Base-by-base conservation (phyloP, 2,797 vertebrate genomes). In the Cercopithecus petaurista region DNA sequence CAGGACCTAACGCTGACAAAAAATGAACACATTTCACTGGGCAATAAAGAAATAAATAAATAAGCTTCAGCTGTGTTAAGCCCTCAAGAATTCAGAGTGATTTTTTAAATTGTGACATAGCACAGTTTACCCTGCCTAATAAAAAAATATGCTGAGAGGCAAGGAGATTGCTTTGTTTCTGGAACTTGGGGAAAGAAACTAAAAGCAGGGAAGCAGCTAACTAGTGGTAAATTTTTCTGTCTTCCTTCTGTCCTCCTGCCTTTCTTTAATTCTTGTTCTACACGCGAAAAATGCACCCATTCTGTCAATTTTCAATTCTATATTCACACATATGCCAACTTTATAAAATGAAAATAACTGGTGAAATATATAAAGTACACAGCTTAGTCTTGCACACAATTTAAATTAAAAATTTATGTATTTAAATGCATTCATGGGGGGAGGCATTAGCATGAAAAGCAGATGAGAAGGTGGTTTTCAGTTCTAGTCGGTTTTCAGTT, bases 301-400 rank as follows among this genome's bases (percentile, higher is more conserved):
- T 97, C 98, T 98, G 97, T 97, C 97, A 98, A 96, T 93, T 97
- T 95, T 86, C 82, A 96, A 85, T 97, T 97, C 96, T 94, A 97
- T 93, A 97, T 97, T 97, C 94, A 70, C 85, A 97, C 90, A 97
- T 90, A 97, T 97, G 96, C 93, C 95, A 96, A 96, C 67, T 97
- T 96, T 90, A 96, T 92, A 93, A 97, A 97, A 95, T 93, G 96
- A 97, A 97, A 97, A 94, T 97, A 97, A 97, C 95, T 94, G 70
- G 94, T 30, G 81, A 96, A 96, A 95, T 95, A 90, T 97, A 75
- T 93, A 93, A 97, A 98, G 88, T 90, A 97, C 90, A 96, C 55
- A 97, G 88, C 92, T 97, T 97, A 97, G 93, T 96, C 88, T 96
- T 97, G 73, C 94, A 97, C 93, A 97, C 98, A 98, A 98, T 98